Base-by-base conservation (phyloP, 2,797 vertebrate genomes). In the Falco rusticolus region DNA sequence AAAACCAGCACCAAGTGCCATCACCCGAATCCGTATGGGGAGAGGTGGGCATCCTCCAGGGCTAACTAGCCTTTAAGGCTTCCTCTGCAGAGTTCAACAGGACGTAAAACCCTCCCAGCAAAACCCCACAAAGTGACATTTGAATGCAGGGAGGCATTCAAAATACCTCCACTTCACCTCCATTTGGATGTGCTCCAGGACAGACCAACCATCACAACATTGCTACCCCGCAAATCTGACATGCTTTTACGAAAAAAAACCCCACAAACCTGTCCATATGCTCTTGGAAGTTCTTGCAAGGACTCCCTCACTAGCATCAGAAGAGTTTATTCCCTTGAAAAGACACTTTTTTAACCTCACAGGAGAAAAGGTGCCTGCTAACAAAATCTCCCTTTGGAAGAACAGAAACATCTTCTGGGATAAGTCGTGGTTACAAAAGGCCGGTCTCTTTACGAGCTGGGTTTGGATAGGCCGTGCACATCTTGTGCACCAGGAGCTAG, bases 361-460 rank as follows among this genome's bases (percentile, higher is more conserved):
- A 15, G n/a, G 39, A 22, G 37, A 76, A 43, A 71, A 91, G 14
- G 19, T 39, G 18, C 53, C 75, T 56, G 39, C 53, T 25, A 26
- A 39, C 24, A 17, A 77, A 54, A 5, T 3, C 18, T 83, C 63
- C 45, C 51, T 89, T 50, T 59, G 76, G 66, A 88, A 66, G 51
- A 75, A 47, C 28, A 37, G 60, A n/a, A 50, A 16, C 3, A 16
- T 7, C 59, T 39, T 9, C 45, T 61, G 61, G 61, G 51, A 80
- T n/a, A 50, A 60, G 5, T 0, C 48, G 29, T 0, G 0, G 31
- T 29, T 68, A 11, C 24, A 31, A 53, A 66, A 60, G 51, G 28
- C 3, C 0, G 1, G 9, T 21, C 11, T 15, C 41, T 50, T 65
- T 28, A 5, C 29, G 51, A 13, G 43, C 22, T 0, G 0, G 12